Evolutionary conservation across 2,888 invertebrate genomes (phyloP), one percentile per base, ranked within the genome.

Genomic region (Lycocerus yunnanus): DNA sequence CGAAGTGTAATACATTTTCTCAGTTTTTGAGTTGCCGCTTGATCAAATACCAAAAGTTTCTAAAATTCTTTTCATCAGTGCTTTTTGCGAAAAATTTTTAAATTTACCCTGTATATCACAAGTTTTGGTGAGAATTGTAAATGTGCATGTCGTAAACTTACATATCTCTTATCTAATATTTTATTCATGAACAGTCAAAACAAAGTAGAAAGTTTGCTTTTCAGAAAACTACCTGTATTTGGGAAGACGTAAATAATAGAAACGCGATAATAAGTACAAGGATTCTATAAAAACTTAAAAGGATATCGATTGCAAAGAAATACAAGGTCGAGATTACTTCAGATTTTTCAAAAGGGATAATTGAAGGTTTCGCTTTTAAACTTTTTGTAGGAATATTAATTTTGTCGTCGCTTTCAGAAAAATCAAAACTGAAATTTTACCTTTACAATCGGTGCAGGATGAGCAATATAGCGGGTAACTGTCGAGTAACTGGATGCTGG

Each of bases 401-500:
- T n/a, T n/a, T n/a, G n/a, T n/a, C n/a, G n/a, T n/a, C n/a, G n/a
- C n/a, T n/a, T n/a, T n/a, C n/a, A n/a, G n/a, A 21, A 11, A 2
- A 11, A 2, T 24, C 27, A 43, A n/a, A 43, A 43, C 13, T 13
- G 13, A 60, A 66, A 67, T 16, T 8, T 73, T 71, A 84, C 72
- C 88, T 88, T 87, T 13, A 86, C 81, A 15, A 87, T 82, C 13
- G 86, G 85, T 61, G 83, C 83, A n/a, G 83, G 85, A 78, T 84
- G 87, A 11, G 82, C 80, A 16, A 86, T 81, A 68, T 82, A 82
- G 68, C 83, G 81, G 84, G 91, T 90, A 86, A 91, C 81, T 84
- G 87, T 90, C 0, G 91, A 88, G 83, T 91, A 91, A 85, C 91
- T 92, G 24, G 90, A 90, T 72, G 91, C 90, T 3, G 89, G 84